These are phyloP conservation scores for Melipona quadrifasciata DNA, from an alignment of 1,140 invertebrate genomes.

Conservation along the genomic window DNA sequence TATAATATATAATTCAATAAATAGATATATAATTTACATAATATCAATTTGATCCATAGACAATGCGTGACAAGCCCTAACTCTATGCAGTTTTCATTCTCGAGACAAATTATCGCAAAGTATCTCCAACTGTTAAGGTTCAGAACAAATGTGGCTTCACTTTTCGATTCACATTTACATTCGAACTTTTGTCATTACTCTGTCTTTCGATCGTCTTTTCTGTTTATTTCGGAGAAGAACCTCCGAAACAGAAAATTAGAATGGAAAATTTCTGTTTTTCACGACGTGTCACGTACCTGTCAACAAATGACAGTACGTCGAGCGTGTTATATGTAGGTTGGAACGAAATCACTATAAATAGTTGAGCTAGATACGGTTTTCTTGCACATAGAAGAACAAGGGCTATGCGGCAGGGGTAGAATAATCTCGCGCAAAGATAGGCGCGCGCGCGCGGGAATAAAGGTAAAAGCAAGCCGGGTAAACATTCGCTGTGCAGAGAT, in stretches of 20 bases:
- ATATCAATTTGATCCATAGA: too few relatives aligned
- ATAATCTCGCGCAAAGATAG: conserved; percentile 30
- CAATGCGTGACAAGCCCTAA: too few relatives aligned
- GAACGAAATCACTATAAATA: conserved; percentile 54
- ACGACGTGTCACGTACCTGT: neutral
- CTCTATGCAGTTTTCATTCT: too few relatives aligned
- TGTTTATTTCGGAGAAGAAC: too few relatives aligned
- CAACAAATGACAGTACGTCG: conserved; percentile 6
- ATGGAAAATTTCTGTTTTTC: neutral
- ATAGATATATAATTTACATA: too few relatives aligned
- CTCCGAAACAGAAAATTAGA: neutral
- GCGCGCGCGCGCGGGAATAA: neutral
- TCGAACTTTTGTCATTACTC: too few relatives aligned
- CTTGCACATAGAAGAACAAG: conserved; percentile 35
- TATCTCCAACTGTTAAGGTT: too few relatives aligned
- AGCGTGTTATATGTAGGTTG: neutral
- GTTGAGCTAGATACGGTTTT: conserved; percentile 59
- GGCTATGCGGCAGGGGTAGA: conserved; percentile 7
- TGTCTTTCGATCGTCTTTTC: too few relatives aligned
- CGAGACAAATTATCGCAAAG: too few relatives aligned
- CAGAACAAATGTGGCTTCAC: too few relatives aligned
- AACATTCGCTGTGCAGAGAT: neutral
- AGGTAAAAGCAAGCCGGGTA: neutral
- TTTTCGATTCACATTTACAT: too few relatives aligned
- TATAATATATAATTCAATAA: too few relatives aligned